Evolutionary conservation across 2,888 invertebrate genomes (phyloP).

Genomic region (Lordiphosa fenestrarum): DNA sequence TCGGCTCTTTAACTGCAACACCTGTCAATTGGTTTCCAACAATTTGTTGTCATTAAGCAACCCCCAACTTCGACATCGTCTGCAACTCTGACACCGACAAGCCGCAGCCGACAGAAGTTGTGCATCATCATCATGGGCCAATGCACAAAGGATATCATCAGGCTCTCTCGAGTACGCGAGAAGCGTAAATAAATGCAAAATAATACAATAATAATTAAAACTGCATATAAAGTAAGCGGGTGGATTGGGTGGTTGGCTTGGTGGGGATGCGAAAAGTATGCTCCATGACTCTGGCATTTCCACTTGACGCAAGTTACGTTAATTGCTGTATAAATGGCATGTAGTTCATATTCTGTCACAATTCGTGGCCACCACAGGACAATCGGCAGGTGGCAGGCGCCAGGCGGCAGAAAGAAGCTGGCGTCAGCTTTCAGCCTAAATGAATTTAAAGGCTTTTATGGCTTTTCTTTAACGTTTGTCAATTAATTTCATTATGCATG

Average conservation of each 20-base stretch:
- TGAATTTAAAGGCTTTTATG: slow-evolving; percentile 63
- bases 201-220: slow-evolving; percentile 70
- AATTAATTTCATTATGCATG: slow-evolving; percentile 65
- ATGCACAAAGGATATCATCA: slow-evolving; percentile 21
- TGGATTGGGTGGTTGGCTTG: slow-evolving; percentile 5
- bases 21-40: slow-evolving; percentile 59
- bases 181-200: slow-evolving; percentile 69
- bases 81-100: slow-evolving; percentile 13
- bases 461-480: slow-evolving; percentile 42
- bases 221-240: slow-evolving; percentile 39
- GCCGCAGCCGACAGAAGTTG: slow-evolving; percentile 15
- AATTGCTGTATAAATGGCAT: slow-evolving; percentile 71
- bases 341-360: slow-evolving; percentile 68
- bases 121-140: slow-evolving; percentile 8
- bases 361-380: slow-evolving; percentile 42
- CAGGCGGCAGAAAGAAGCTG: background rate
- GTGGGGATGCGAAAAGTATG: background rate
- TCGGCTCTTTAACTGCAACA: slow-evolving; percentile 36
- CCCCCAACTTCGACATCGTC: slow-evolving; percentile 16
- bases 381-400: slow-evolving; percentile 13
- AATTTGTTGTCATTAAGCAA: slow-evolving; percentile 64
- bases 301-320: slow-evolving; percentile 54
- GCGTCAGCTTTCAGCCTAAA: slow-evolving; percentile 35
- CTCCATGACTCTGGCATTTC: slow-evolving; percentile 25
- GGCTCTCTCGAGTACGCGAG: slow-evolving; percentile 19